phyloP scores from a whole-genome alignment of 2,797 vertebrate species.

The Gambelia wislizenii region DNA sequence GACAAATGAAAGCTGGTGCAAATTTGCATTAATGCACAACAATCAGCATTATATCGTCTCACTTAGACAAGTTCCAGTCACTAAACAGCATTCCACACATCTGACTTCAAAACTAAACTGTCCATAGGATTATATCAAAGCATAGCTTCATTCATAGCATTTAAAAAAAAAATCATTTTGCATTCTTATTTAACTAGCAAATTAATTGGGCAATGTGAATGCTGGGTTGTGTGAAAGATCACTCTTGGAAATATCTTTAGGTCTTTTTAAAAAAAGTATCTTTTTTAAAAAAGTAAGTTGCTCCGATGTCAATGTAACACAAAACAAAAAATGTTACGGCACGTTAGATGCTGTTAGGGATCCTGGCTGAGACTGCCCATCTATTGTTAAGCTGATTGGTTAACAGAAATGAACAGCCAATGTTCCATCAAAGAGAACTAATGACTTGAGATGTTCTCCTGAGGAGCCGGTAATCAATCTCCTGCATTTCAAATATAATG shows the following conservation, averaged over 20 bases:
- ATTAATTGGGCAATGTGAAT: not conserved
- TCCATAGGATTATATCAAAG: constrained; percentile 59
- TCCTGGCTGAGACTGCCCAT: not conserved
- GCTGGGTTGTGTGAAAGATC: not conserved
- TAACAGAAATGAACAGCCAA: not conserved
- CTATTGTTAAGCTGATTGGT: not conserved
- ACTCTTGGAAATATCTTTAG: not conserved
- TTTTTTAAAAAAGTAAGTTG: not conserved
- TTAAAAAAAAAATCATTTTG: constrained; percentile 56
- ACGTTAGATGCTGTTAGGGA: not conserved
- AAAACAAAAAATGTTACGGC: not conserved
- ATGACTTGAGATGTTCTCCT: not conserved
- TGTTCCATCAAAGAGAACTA: not conserved
- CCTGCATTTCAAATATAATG: not conserved
- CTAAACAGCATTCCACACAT: constrained; percentile 66
- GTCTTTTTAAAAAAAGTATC: too few species aligned
- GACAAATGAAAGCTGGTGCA: too few species aligned
- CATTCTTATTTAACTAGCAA: constrained; percentile 57
- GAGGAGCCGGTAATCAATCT: not conserved
- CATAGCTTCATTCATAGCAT: constrained; percentile 51
- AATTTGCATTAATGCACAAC: too few species aligned
- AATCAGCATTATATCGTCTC: too few species aligned
- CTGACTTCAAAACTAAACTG: constrained; percentile 69
- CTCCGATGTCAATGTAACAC: not conserved
- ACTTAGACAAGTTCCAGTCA: too few species aligned